These are phyloP conservation scores for Lepisosteus oculatus DNA, from an alignment of 2,113 vertebrate species.

Conservation along the genomic window DNA sequence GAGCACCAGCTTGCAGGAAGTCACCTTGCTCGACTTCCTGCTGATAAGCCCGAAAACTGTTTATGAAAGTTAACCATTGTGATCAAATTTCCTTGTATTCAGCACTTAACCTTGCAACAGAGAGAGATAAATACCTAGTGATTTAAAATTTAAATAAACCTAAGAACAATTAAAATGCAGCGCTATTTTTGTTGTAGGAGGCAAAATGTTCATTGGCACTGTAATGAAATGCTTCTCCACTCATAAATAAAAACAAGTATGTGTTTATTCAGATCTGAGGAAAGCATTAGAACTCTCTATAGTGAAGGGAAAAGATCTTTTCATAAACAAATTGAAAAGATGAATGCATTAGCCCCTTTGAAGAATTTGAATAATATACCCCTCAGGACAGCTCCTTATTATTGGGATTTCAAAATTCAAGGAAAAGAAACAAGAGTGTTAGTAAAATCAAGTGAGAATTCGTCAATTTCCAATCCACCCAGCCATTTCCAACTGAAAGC, in stretches of 20 bases:
- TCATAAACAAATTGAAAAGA: no score
- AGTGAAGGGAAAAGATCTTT: no score
- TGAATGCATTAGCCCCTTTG: no score
- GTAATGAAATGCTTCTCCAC: background rate
- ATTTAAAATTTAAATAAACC: background rate
- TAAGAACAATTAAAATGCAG: background rate
- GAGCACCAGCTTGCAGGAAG: slow-evolving; percentile 10
- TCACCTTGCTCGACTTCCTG: slow-evolving; percentile 18
- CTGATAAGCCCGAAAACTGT: slow-evolving; percentile 1
- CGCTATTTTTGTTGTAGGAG: background rate
- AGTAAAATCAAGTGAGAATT: no score
- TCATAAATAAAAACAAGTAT: background rate
- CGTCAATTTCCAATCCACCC: no score
- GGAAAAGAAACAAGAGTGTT: no score
- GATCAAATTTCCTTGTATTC: slow-evolving; percentile 19
- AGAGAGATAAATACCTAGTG: background rate
- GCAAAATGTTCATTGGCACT: no score
- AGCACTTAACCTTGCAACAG: background rate
- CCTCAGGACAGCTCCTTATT: background rate
- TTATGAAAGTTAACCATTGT: background rate
- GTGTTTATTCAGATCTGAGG: no score
- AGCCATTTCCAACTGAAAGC: no score
- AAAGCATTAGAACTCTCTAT: no score
- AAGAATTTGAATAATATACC: no score
- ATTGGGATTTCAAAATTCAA: no score